Evolutionary conservation across 2,797 vertebrate genomes (phyloP).

Genomic region (Hirundo rustica): DNA sequence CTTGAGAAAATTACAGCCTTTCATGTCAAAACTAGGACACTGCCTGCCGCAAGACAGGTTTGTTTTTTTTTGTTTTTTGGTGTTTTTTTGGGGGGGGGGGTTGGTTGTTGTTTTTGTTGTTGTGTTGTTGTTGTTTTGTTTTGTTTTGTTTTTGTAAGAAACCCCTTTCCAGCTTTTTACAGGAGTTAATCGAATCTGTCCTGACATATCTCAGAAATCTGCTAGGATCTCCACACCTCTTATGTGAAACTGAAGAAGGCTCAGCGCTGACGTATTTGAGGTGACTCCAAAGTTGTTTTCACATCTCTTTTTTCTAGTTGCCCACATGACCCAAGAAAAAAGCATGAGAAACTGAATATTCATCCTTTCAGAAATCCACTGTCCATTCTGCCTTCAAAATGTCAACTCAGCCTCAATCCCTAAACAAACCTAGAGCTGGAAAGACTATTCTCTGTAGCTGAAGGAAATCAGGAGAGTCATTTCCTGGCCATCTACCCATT

Average conservation of each 20-base stretch:
- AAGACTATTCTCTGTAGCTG: neutral
- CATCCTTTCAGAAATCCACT: neutral
- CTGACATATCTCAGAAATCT: neutral
- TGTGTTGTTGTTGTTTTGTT: no score
- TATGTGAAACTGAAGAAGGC: neutral
- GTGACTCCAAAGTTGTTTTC: neutral
- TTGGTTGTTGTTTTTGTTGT: no score
- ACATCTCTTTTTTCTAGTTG: neutral
- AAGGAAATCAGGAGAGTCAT: neutral
- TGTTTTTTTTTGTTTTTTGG: no score
- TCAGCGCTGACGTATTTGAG: neutral
- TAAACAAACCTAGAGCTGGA: neutral
- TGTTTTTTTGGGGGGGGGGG: no score
- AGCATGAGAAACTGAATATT: neutral
- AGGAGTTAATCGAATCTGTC: neutral
- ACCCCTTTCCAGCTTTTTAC: neutral
- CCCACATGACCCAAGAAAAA: neutral
- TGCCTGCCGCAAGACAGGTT: neutral
- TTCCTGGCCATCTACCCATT: neutral
- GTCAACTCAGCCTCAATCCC: neutral
- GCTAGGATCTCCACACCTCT: neutral
- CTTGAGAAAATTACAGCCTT: neutral
- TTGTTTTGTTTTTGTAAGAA: neutral
- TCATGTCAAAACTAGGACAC: neutral
- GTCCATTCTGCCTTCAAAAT: neutral